Evolutionary conservation across 2,113 vertebrate species (phyloP), one percentile per base, ranked within the genome.

Genomic region (Mobula birostris): DNA sequence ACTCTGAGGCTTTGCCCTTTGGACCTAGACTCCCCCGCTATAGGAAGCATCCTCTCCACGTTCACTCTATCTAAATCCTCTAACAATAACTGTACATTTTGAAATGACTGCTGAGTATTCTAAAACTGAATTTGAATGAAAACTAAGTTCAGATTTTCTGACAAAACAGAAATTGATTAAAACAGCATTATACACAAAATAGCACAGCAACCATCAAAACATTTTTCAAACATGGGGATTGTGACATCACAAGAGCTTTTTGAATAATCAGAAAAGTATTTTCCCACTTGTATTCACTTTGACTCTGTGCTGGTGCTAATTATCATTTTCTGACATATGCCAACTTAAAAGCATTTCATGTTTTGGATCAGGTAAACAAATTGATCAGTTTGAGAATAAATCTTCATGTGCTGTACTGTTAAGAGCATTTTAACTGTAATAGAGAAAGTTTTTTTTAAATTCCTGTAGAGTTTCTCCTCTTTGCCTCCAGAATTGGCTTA

Each of bases 291-390:
- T 72, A 92, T 21, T 40, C 32, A 32, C 68, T 70, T 70, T 40
- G n/a, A 63, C 58, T 48, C 63, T 83, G 15, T 40, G 32, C 32
- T 48, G 11, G 70, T 29, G 68, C 40, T 56, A 93, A 40, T 72
- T 48, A 70, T 93, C 88, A 70, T 63, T 70, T 48, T 56, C 74
- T 36, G 36, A 21, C 1, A 48, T 9, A 76, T 70, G 40, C 66
- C 32, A 68, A 24, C 32, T 56, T 93, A 9, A 93, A 93, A 29
- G 68, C 91, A 93, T 48, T 93, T 93, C 32, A 36, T 48, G 40
- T 32, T 48, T 74, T 56, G 66, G 32, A 93, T 93, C 91, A 93
- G 70, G 91, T 76, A 74, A 93, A 70, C 19, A 72, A 24, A 72
- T 9, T 8, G 36, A 17, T 9, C 0, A 72, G 40, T 27, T 74